Base-by-base conservation (phyloP, 35 echinoderm and acorn worm genomes). In the Diadema setosum region DNA sequence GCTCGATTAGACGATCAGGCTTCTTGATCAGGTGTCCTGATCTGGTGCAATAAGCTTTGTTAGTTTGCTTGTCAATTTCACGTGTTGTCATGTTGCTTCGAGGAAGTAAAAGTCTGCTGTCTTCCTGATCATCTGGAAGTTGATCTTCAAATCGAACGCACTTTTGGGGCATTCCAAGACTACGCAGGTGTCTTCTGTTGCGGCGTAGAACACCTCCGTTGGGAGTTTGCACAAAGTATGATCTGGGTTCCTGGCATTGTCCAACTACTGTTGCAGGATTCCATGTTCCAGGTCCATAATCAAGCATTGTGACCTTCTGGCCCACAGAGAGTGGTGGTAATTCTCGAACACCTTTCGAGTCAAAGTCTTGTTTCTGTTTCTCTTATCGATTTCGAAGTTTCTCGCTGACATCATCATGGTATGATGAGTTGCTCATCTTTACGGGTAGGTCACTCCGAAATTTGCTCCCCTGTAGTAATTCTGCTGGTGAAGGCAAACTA, bases 271-370 rank as follows among this genome's bases (percentile, higher is more conserved):
- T 89, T 25, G 86, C 92, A 12, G 92, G 86, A 6, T 36, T 58
- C 92, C 92, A 94, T 12, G 45, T 15, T 20, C 33, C 42, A 46
- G 44, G 37, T 16, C 23, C 86, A 41, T 86, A 67, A 55, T 94
- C 58, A 21, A 84, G 43, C n/a, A 81, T 82, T 42, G 37, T 35
- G 4, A 89, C 82, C 4, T 42, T 39, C 45, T 94, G 84, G 9
- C 91, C 91, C 6, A 50, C 41, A 65, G 14, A 33, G 73, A 93
- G 36, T 87, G 84, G 85, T 81, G 91, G 52, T 39, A 93, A 45
- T 14, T 81, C 41, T 23, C 64, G 4, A 18, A 56, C 63, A 42
- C 21, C 61, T 26, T 27, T 45, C 48, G 9, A 46, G 26, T 87
- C 63, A 30, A 42, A 45, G 39, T 87, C 45, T 5, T 46, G 20